Percentiles rank a stretch among this genome's conserved stretches.
Conservation (phyloP, 2,888 invertebrate genomes). For the Timandra comae region DNA sequence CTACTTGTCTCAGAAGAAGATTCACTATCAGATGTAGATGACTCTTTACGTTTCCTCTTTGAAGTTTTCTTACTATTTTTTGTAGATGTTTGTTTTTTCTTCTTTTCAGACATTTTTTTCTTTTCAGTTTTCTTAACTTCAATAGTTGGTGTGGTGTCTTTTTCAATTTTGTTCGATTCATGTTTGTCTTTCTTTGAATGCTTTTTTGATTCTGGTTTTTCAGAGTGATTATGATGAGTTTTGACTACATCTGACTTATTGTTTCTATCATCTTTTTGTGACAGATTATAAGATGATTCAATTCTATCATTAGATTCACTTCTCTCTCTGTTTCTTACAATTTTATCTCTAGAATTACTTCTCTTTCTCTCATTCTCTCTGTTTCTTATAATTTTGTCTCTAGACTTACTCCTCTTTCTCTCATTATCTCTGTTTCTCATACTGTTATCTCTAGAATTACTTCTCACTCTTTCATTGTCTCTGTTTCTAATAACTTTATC, state of each 20-base stretch:
- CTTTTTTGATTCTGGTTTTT: background rate
- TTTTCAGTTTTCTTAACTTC: slow-evolving; percentile 4
- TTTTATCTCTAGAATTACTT: background rate
- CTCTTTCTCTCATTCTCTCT: background rate
- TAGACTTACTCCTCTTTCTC: background rate
- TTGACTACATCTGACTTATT: slow-evolving; percentile 1
- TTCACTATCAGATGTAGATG: slow-evolving; percentile 51
- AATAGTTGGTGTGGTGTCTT: background rate
- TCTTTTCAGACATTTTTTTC: slow-evolving; percentile 23
- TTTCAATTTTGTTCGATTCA: background rate
- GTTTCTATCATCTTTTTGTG: background rate
- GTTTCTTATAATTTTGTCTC: too few relatives aligned
- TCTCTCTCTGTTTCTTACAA: background rate
- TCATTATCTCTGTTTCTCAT: background rate
- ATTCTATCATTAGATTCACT: too few relatives aligned
- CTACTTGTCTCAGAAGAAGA: slow-evolving; percentile 54
- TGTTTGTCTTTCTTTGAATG: background rate
- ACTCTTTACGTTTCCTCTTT: slow-evolving; percentile 47
- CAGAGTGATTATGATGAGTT: background rate
- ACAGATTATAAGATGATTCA: background rate
- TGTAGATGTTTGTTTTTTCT: slow-evolving; percentile 35
- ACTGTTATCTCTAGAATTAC: background rate
- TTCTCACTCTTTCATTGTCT: background rate
- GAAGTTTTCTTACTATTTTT: slow-evolving; percentile 5
- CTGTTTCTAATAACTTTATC: too few relatives aligned